Evolutionary conservation across 2,888 invertebrate species (phyloP).

Genomic region (Acrobasis repandana): DNA sequence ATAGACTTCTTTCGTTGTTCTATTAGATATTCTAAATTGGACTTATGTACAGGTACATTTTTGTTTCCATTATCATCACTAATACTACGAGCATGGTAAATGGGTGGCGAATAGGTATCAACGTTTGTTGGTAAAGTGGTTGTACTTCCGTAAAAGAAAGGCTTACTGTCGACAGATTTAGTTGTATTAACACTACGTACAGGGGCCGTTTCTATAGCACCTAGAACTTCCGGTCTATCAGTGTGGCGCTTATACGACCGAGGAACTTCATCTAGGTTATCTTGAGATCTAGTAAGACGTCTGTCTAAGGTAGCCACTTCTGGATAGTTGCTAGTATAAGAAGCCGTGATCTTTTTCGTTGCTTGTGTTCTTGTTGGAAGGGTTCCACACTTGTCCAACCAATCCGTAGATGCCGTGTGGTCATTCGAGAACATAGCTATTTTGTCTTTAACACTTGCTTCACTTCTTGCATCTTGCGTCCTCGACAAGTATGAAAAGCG

Average conservation of each 20-base stretch:
- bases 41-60: slow-evolving; percentile 77
- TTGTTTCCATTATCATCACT: slow-evolving; percentile 71
- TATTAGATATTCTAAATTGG: slow-evolving; percentile 88
- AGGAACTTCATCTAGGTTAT: slow-evolving; percentile 79
- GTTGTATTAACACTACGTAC: slow-evolving; percentile 46
- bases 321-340: slow-evolving; percentile 57
- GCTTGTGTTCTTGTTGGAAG: slow-evolving; percentile 59
- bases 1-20: slow-evolving; percentile 92
- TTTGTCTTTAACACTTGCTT: slow-evolving; percentile 92
- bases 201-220: slow-evolving; percentile 70
- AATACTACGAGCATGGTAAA: slow-evolving; percentile 69
- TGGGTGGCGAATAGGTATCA: slow-evolving; percentile 57
- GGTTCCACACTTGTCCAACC: slow-evolving; percentile 71
- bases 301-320: slow-evolving; percentile 70
- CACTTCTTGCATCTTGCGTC: slow-evolving; percentile 90
- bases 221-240: slow-evolving; percentile 77
- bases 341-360: slow-evolving; percentile 55
- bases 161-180: slow-evolving; percentile 57
- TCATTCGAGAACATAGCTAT: slow-evolving; percentile 92
- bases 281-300: slow-evolving; percentile 75
- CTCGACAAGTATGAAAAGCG: slow-evolving; percentile 77
- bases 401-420: slow-evolving; percentile 63
- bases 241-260: slow-evolving; percentile 60
- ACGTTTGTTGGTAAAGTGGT: slow-evolving; percentile 60
- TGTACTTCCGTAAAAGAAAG: slow-evolving; percentile 75